Conservation (phyloP, 1,140 invertebrate genomes). For the Megathymus violae region DNA sequence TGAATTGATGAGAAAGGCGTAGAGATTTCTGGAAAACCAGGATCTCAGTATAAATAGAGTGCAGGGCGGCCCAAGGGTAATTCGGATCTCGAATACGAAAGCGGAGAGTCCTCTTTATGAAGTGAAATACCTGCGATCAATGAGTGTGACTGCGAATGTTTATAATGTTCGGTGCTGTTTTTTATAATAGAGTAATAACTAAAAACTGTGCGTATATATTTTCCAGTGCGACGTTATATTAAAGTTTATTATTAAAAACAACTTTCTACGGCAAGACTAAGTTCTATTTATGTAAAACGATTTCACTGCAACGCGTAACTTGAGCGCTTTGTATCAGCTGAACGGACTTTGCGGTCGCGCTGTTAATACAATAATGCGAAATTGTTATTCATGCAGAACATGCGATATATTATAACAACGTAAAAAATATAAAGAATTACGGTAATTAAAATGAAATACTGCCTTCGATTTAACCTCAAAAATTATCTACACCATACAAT, state of each 20-base stretch:
- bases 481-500: no score
- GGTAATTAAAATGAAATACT: background rate
- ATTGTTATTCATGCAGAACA: slow-evolving; percentile 42
- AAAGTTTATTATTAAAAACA: slow-evolving; percentile 15
- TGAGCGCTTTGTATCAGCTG: slow-evolving; percentile 47
- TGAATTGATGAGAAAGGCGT: no score
- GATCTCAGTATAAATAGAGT: no score
- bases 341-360: slow-evolving; percentile 52
- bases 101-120: no score
- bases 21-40: no score
- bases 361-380: slow-evolving; percentile 55
- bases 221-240: background rate
- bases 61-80: no score
- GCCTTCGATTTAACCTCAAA: no score
- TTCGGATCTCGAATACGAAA: no score
- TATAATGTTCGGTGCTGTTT: no score
- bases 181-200: background rate
- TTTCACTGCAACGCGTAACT: slow-evolving; percentile 51
- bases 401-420: slow-evolving; percentile 16
- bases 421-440: background rate
- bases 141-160: no score
- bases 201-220: background rate
- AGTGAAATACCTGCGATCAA: no score
- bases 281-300: slow-evolving; percentile 48
- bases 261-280: slow-evolving; percentile 45